Conservation (phyloP, 1,140 invertebrate genomes). For the Hycleus cichorii region DNA sequence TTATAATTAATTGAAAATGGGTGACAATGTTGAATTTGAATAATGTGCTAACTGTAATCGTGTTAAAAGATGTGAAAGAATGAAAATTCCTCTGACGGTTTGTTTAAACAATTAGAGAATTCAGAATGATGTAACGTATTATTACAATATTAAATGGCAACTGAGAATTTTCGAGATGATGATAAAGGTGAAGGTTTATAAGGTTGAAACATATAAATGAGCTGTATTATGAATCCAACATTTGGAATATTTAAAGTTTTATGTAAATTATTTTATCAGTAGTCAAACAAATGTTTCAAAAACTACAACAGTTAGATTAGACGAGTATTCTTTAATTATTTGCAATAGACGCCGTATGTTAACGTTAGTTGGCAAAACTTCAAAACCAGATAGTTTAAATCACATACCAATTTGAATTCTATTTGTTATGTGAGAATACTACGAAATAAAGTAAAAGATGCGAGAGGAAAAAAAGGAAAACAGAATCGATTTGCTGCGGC, state of each 20-base stretch:
- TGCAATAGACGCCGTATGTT: too few relatives aligned
- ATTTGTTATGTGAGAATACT: too few relatives aligned
- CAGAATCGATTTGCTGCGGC: too few relatives aligned
- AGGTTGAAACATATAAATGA: conserved; percentile 12
- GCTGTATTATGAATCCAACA: conserved; percentile 5
- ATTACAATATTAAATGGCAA: conserved; percentile 9
- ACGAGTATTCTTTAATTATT: conserved; percentile 4
- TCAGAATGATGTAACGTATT: conserved; percentile 10
- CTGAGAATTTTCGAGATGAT: conserved; percentile 10
- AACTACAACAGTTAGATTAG: conserved; percentile 6
- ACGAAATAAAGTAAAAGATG: too few relatives aligned
- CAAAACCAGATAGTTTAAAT: too few relatives aligned
- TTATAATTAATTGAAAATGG: too few relatives aligned
- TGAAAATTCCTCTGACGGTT: conserved; percentile 3
- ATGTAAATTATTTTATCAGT: conserved; percentile 10
- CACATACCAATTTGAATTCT: too few relatives aligned
- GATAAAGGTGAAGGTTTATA: conserved; percentile 4
- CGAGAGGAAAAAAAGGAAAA: too few relatives aligned
- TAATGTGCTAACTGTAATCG: too few relatives aligned
- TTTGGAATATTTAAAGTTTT: conserved; percentile 9
- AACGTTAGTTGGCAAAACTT: too few relatives aligned
- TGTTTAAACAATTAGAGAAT: conserved; percentile 8
- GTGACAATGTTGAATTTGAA: too few relatives aligned
- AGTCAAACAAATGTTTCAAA: too few relatives aligned
- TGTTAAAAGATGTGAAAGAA: not conserved